phyloP scores from a whole-genome alignment of 2,113 vertebrate species.

The Odocoileus hemionus region DNA sequence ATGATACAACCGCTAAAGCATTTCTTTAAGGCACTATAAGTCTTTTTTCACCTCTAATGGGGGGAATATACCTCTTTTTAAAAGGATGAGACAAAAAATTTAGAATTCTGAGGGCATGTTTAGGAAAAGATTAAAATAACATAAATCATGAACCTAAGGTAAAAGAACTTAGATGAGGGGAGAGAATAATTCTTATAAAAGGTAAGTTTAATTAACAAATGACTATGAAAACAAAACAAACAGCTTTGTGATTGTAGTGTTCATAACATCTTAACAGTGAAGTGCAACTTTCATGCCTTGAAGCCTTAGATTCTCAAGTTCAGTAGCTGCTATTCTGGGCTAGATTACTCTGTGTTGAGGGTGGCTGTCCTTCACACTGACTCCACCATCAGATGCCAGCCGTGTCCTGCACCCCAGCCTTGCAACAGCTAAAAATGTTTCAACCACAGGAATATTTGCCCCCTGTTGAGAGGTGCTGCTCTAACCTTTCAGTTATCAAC shows the following conservation, averaged over 20 bases:
- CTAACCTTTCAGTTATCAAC: neutral
- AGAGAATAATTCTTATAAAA: neutral
- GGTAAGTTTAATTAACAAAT: conserved; percentile 2
- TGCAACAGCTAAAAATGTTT: neutral
- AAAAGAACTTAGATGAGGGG: neutral
- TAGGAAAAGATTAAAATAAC: neutral
- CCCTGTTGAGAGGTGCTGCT: neutral
- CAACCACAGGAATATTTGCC: neutral
- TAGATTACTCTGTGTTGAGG: neutral
- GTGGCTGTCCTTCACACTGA: neutral
- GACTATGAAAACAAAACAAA: neutral
- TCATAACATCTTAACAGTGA: neutral
- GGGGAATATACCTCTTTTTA: neutral
- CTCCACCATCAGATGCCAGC: neutral
- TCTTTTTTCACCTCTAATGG: neutral
- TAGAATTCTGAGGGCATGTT: neutral
- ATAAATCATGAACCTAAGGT: neutral
- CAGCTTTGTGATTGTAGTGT: neutral
- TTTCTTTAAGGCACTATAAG: neutral
- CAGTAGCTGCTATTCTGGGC: neutral
- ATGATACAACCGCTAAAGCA: neutral
- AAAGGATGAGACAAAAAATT: neutral
- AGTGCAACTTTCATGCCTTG: neutral
- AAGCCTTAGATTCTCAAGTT: neutral
- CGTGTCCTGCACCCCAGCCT: neutral